These are phyloP conservation scores for Laticauda laticaudata DNA, from an alignment of 2,113 vertebrate species.

Conservation along the genomic window DNA sequence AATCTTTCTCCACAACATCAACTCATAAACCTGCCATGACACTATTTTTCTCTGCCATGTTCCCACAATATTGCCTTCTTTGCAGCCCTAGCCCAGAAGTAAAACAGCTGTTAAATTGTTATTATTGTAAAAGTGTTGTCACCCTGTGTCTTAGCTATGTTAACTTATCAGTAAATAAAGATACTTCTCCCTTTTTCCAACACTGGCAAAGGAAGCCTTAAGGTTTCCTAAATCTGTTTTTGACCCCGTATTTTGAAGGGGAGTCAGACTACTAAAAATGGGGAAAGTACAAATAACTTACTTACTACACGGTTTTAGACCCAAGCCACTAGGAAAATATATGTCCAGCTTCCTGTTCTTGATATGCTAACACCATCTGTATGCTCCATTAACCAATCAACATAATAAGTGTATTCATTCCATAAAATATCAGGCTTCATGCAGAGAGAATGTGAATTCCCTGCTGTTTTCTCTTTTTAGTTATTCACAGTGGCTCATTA, in stretches of 20 bases:
- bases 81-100: neutral
- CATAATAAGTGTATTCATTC: constrained; percentile 23
- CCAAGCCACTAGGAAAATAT: neutral
- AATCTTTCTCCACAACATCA: neutral
- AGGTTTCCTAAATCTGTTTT: neutral
- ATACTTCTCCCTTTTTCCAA: neutral
- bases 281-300: neutral
- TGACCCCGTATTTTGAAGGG: neutral
- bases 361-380: neutral
- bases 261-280: neutral
- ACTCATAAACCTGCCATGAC: neutral
- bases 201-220: neutral
- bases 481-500: constrained; percentile 23
- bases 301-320: neutral
- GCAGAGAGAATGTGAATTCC: constrained; percentile 21
- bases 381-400: constrained; percentile 28
- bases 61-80: neutral
- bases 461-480: constrained; percentile 24
- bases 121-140: neutral
- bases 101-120: neutral
- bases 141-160: neutral
- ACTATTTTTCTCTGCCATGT: neutral
- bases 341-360: neutral
- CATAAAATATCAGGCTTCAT: constrained; percentile 21
- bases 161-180: neutral